A percentile compares a stretch with the other conserved stretches of the same genome.
These are phyloP conservation scores for Chydorus sphaericus DNA, from an alignment of 2,888 invertebrate species.

Conservation along the genomic window DNA sequence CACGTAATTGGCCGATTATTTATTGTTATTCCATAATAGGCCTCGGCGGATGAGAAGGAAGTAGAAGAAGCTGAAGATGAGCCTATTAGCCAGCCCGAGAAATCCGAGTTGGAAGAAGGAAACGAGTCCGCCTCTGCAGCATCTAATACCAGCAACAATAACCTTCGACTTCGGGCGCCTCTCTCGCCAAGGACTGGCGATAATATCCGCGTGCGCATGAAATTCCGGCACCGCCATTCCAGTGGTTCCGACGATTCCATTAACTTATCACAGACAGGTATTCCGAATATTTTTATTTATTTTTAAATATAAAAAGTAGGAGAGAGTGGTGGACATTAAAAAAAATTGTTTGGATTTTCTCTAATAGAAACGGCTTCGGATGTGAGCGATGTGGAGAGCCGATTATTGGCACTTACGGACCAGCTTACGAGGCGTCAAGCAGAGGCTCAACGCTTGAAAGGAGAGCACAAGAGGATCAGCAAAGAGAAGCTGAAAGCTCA, in stretches of 20 bases:
- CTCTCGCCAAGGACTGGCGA: slow-evolving; percentile 8
- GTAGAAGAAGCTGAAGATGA: background rate
- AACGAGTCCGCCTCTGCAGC: background rate
- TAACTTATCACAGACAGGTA: slow-evolving; percentile 25
- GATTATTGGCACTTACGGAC: slow-evolving; percentile 34
- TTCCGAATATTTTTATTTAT: background rate
- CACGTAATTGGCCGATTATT: too few species aligned
- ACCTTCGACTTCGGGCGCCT: background rate
- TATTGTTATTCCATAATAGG: too few species aligned
- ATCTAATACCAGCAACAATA: too few species aligned
- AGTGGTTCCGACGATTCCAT: slow-evolving; percentile 27
- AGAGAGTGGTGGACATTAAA: too few species aligned
- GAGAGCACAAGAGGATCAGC: slow-evolving; percentile 31
- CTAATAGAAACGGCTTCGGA: slow-evolving; percentile 36
- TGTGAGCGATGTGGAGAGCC: slow-evolving; percentile 35
- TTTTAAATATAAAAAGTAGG: background rate
- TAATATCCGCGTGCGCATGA: background rate
- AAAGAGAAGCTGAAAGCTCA: slow-evolving; percentile 34
- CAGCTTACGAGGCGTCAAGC: slow-evolving; percentile 32
- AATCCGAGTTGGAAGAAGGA: background rate
- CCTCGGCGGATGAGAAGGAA: background rate
- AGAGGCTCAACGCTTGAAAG: slow-evolving; percentile 34
- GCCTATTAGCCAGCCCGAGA: background rate
- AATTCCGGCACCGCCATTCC: slow-evolving; percentile 23
- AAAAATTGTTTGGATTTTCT: too few species aligned